Evolutionary conservation across 2,888 invertebrate genomes (phyloP).

Genomic region (Epistrophella euchroma): DNA sequence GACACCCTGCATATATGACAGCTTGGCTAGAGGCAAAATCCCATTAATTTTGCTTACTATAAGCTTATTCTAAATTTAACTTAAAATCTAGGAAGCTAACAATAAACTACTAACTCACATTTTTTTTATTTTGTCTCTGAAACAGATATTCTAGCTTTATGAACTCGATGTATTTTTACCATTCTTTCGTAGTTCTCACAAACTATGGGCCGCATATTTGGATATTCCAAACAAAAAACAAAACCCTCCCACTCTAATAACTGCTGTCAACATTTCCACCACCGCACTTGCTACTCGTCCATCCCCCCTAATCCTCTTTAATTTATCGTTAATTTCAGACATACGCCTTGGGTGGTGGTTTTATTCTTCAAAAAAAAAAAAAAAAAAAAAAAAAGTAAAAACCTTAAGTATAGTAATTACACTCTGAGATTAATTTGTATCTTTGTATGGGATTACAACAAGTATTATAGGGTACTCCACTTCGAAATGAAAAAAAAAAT

Average conservation of each 20-base stretch:
- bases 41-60: no score
- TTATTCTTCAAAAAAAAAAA: background rate
- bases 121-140: no score
- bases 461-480: constrained; percentile 44
- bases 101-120: no score
- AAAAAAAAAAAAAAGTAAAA: constrained; percentile 48
- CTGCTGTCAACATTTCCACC: constrained; percentile 16
- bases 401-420: constrained; percentile 72
- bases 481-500: constrained; percentile 23
- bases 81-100: no score
- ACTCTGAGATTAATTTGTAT: constrained; percentile 64
- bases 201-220: no score
- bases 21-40: no score
- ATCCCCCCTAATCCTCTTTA: constrained; percentile 50
- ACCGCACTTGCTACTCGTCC: constrained; percentile 28
- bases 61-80: no score
- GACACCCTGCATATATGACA: no score
- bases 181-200: no score
- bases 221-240: background rate
- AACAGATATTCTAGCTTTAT: no score
- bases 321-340: constrained; percentile 61
- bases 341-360: constrained; percentile 40
- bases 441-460: constrained; percentile 64
- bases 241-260: constrained; percentile 9
- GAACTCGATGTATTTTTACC: no score